Evolutionary conservation across 2,797 vertebrate genomes (phyloP).

Genomic region (Helicolenus hilgendorfi): DNA sequence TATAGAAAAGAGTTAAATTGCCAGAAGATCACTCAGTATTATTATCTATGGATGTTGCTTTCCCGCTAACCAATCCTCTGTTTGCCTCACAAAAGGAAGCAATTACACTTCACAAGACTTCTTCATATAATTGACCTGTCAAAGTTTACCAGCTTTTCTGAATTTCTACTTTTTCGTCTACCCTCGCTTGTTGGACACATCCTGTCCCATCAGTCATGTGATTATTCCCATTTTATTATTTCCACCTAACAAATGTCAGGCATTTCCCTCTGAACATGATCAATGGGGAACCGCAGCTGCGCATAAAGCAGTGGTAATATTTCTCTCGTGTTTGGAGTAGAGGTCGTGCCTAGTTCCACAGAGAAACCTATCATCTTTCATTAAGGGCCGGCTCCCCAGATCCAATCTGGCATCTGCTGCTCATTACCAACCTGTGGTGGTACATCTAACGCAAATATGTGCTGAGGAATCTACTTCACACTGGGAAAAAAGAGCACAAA

Average conservation of each 20-base stretch:
- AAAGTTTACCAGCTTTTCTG: neutral
- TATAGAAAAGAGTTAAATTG: neutral
- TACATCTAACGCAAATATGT: constrained; percentile 79
- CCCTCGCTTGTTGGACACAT: constrained; percentile 33
- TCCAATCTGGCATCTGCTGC: constrained; percentile 88
- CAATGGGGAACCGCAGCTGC: constrained; percentile 67
- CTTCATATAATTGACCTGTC: neutral
- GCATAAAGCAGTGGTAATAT: constrained; percentile 62
- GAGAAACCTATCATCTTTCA: constrained; percentile 84
- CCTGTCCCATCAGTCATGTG: constrained; percentile 64
- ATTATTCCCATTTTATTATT: constrained; percentile 58
- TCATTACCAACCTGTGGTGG: constrained; percentile 80
- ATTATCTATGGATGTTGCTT: neutral
- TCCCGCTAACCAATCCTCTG: neutral
- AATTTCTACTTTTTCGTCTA: constrained; percentile 36
- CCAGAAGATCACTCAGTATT: neutral
- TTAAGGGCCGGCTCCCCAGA: constrained; percentile 74
- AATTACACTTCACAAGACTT: neutral
- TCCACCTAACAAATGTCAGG: constrained; percentile 75
- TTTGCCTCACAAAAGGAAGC: constrained; percentile 15
- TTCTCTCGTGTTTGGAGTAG: constrained; percentile 71
- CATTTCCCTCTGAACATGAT: constrained; percentile 78
- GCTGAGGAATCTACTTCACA: constrained; percentile 70
- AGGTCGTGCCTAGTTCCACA: constrained; percentile 73
- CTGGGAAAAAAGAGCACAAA: constrained; percentile 35